phyloP scores from a whole-genome alignment of 2,797 vertebrate genomes.

The Arnoldichthys spilopterus region DNA sequence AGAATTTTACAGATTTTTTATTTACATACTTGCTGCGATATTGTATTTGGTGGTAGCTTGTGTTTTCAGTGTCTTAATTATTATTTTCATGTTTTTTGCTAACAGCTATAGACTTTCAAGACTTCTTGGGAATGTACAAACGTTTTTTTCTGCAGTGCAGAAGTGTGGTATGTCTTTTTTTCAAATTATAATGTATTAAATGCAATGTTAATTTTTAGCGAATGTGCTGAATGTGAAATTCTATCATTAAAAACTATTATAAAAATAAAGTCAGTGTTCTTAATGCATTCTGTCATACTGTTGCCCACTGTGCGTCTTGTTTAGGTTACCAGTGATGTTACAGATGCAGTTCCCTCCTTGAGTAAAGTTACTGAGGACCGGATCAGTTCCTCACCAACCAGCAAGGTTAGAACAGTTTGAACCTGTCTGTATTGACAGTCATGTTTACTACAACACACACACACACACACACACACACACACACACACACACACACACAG shows the following conservation, averaged over 20 bases:
- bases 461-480: too few species aligned
- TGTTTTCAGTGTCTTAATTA: not conserved
- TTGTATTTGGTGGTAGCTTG: not conserved
- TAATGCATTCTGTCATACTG: not conserved
- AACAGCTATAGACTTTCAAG: conserved; percentile 71
- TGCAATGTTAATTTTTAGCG: not conserved
- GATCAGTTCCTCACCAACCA: conserved; percentile 44
- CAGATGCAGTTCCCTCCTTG: conserved; percentile 47
- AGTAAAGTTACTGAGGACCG: conserved; percentile 59
- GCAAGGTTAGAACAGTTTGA: conserved; percentile 64
- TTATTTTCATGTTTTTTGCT: conserved; percentile 13
- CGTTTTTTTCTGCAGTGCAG: conserved; percentile 73
- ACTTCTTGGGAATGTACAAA: conserved; percentile 71
- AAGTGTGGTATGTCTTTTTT: conserved; percentile 71
- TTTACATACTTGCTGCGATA: not conserved
- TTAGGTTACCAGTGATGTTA: conserved; percentile 43
- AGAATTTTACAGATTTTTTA: not conserved
- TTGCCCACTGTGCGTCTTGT: not conserved
- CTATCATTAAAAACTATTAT: too few species aligned
- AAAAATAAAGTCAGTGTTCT: too few species aligned
- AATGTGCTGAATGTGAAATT: not conserved
- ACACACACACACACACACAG: too few species aligned
- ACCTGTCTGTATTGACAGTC: not conserved
- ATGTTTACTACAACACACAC: not conserved
- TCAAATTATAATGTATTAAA: not conserved